Conservation (phyloP, 2,797 vertebrate genomes). For the Parotocinclus haroldoi region DNA sequence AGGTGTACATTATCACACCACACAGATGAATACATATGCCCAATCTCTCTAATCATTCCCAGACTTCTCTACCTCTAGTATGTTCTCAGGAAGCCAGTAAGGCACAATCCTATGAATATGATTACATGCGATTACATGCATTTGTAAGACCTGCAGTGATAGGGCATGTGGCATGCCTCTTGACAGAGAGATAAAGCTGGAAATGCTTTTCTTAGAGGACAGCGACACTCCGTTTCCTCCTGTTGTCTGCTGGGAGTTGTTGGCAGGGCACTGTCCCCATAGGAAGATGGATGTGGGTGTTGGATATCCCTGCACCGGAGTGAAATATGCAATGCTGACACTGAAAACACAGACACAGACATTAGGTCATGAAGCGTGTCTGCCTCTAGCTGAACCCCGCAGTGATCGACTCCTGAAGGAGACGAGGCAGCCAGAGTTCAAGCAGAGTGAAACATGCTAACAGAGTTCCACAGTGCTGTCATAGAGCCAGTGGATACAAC, state of each 20-base stretch:
- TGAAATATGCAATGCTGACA: slow-evolving; percentile 30
- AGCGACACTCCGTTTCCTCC: slow-evolving; percentile 59
- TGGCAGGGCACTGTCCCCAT: slow-evolving; percentile 49
- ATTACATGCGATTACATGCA: slow-evolving; percentile 58
- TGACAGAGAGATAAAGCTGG: slow-evolving; percentile 34
- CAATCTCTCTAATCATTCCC: slow-evolving; percentile 55
- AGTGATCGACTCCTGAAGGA: slow-evolving; percentile 8
- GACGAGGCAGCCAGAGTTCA: slow-evolving; percentile 10
- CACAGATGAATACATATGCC: slow-evolving; percentile 48
- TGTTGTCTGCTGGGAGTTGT: slow-evolving; percentile 50
- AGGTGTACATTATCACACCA: slow-evolving; percentile 62
- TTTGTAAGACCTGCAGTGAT: slow-evolving; percentile 12
- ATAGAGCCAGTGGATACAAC: not conserved
- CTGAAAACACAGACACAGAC: slow-evolving; percentile 38
- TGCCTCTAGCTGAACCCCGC: slow-evolving; percentile 9
- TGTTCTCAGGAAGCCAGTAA: slow-evolving; percentile 65
- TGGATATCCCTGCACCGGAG: slow-evolving; percentile 26
- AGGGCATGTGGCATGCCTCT: slow-evolving; percentile 29
- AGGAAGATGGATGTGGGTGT: slow-evolving; percentile 48
- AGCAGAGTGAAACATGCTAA: slow-evolving; percentile 11
- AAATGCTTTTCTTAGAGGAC: slow-evolving; percentile 6
- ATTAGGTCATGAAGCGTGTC: slow-evolving; percentile 34
- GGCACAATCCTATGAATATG: slow-evolving; percentile 66
- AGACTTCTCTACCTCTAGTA: slow-evolving; percentile 40
- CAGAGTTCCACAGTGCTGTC: not conserved